These are phyloP conservation scores for Cordilura impudica DNA, from an alignment of 2,888 invertebrate species.

Conservation along the genomic window DNA sequence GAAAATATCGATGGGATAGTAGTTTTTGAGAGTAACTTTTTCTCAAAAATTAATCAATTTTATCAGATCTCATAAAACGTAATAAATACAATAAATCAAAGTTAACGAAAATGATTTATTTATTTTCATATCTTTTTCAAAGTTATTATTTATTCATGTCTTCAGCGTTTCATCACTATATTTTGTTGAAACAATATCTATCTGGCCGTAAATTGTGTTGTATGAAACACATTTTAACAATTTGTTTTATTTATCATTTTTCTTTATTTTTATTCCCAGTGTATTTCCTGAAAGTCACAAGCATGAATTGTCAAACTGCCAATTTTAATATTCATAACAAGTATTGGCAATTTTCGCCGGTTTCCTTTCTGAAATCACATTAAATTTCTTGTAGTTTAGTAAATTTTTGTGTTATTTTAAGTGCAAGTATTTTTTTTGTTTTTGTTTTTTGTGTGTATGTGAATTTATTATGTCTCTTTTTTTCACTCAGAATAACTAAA, in stretches of 20 bases:
- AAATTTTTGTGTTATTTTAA: slow-evolving; percentile 38
- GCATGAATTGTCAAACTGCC: slow-evolving; percentile 49
- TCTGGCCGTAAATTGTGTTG: background rate
- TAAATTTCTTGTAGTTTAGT: slow-evolving; percentile 53
- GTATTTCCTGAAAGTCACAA: slow-evolving; percentile 41
- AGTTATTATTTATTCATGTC: too few relatives aligned
- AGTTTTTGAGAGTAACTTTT: too few relatives aligned
- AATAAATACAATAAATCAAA: too few relatives aligned
- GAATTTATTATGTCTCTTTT: slow-evolving; percentile 22
- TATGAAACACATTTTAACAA: background rate
- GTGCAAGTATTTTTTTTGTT: slow-evolving; percentile 36
- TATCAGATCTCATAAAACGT: too few relatives aligned
- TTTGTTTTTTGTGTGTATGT: slow-evolving; percentile 22
- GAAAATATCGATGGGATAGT: too few relatives aligned
- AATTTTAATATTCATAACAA: slow-evolving; percentile 72
- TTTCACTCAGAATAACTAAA: slow-evolving; percentile 32
- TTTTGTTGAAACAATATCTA: background rate
- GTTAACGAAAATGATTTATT: too few relatives aligned
- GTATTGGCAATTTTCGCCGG: slow-evolving; percentile 71
- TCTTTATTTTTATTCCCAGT: slow-evolving; percentile 23
- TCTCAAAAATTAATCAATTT: too few relatives aligned
- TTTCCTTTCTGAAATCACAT: slow-evolving; percentile 68
- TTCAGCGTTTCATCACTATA: too few relatives aligned
- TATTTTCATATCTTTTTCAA: too few relatives aligned
- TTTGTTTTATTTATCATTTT: slow-evolving; percentile 7